phyloP scores from a whole-genome alignment of 2,888 invertebrate species.

The Eutolmus rufibarbis region DNA sequence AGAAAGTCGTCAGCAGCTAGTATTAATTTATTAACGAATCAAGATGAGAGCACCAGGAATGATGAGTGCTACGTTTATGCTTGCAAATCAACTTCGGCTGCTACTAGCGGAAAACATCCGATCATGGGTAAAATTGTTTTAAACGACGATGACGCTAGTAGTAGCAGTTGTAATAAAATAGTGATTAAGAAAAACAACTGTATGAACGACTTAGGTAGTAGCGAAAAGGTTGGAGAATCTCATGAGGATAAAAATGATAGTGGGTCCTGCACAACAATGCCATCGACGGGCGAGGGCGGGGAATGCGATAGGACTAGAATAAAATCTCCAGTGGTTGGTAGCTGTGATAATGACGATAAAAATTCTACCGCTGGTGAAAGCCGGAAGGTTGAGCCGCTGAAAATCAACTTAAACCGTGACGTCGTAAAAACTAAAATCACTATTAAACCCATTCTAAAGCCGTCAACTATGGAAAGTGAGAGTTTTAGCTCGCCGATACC shows the following conservation, averaged over 20 bases:
- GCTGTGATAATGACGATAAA: constrained; percentile 33
- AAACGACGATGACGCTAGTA: constrained; percentile 10
- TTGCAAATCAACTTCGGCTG: neutral
- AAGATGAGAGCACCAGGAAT: neutral
- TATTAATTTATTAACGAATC: constrained; percentile 16
- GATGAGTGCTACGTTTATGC: neutral
- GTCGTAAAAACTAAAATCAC: constrained; percentile 53
- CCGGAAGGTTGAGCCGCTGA: constrained; percentile 62
- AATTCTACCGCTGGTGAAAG: constrained; percentile 34
- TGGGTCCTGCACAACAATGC: constrained; percentile 1
- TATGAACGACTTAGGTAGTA: constrained; percentile 16
- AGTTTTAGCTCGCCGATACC: constrained; percentile 49
- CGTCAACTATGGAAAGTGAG: constrained; percentile 50
- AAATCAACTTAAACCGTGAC: constrained; percentile 59
- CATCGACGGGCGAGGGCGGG: neutral
- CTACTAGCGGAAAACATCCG: neutral
- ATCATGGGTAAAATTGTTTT: neutral
- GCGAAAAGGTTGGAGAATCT: constrained; percentile 35
- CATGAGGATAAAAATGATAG: constrained; percentile 13
- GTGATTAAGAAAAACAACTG: constrained; percentile 27
- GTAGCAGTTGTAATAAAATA: constrained; percentile 22
- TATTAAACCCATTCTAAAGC: constrained; percentile 56
- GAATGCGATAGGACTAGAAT: constrained; percentile 14
- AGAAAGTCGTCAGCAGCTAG: constrained; percentile 41
- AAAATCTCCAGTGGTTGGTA: constrained; percentile 35